Evolutionary conservation across 1,140 invertebrate species (phyloP), one percentile per base, ranked within the genome.

Genomic region (Oppia nitens): DNA sequence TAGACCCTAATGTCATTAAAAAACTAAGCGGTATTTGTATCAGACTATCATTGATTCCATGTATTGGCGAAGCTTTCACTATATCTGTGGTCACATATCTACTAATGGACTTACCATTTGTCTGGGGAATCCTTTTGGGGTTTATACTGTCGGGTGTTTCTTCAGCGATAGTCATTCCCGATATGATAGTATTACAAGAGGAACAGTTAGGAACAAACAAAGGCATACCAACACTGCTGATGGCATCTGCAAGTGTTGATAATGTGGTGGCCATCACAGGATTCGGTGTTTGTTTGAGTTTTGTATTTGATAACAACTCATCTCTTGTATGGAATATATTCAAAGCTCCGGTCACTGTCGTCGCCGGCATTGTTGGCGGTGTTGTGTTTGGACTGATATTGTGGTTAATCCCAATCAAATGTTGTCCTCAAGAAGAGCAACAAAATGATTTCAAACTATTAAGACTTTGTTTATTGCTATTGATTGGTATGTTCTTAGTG

Each of bases 211-310:
- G 92, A 0, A 81, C 89, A 3, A 83, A 85, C 29, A 93, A 94
- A 76, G 92, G 92, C 1, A 90, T 98, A 54, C 90, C 92, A 0
- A 95, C 91, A 0, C 73, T 96, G n/a, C 85, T 95, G 47, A 87
- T 97, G 45, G 92, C 92, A 0, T 87, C 90, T 2, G 79, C 85
- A n/a, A 92, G 87, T 52, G 81, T 98, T 29, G 84, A 87, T 71
- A 83, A 87, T 71, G 80, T 87, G 24, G 69, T 84, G 11, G 81
- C 82, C 51, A 85, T 87, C 24, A 90, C 88, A 25, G 81, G 87
- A 21, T 96, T 90, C 68, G 87, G 89, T 49, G 85, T 92, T 53
- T 75, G 87, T 24, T 77, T 82, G 53, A 85, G 85, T 65, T 54
- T 49, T 67, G 17, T 56, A 55, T 62, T 48, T 62, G 53, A 25